A percentile compares a stretch with the other conserved stretches of the same genome.
phyloP scores from a whole-genome alignment of 2,888 invertebrate species.

The Phengaris alcon region DNA sequence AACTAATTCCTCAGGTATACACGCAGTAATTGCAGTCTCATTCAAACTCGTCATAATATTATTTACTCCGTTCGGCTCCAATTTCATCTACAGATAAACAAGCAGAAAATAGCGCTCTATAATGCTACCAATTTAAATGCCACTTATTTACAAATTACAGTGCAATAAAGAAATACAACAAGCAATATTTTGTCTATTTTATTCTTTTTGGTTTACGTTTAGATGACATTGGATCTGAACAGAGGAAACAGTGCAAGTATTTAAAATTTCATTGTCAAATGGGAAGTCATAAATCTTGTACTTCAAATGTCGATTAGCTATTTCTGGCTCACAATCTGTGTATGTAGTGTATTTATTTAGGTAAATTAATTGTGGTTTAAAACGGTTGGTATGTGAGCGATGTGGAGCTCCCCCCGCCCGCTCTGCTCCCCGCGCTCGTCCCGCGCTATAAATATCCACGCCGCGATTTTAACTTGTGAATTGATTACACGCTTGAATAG shows the following conservation, averaged over 20 bases:
- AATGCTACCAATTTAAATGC: neutral
- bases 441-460: neutral
- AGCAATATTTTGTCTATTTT: neutral
- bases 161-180: no score
- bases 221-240: neutral
- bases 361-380: conserved; percentile 12
- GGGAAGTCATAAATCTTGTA: conserved; percentile 14
- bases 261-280: neutral
- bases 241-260: neutral
- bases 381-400: neutral
- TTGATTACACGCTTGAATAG: neutral
- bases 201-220: neutral
- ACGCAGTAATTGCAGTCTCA: neutral
- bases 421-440: neutral
- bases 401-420: neutral
- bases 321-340: neutral
- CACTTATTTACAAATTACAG: no score
- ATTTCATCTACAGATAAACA: neutral
- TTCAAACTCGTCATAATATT: no score
- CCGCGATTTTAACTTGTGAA: neutral
- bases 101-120: neutral
- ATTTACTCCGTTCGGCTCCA: neutral
- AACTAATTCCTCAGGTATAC: neutral
- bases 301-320: conserved; percentile 3
- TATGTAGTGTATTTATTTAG: conserved; percentile 4